Conservation (phyloP, 53 echinoderm and acorn worm species). For the Arbacia lixula region DNA sequence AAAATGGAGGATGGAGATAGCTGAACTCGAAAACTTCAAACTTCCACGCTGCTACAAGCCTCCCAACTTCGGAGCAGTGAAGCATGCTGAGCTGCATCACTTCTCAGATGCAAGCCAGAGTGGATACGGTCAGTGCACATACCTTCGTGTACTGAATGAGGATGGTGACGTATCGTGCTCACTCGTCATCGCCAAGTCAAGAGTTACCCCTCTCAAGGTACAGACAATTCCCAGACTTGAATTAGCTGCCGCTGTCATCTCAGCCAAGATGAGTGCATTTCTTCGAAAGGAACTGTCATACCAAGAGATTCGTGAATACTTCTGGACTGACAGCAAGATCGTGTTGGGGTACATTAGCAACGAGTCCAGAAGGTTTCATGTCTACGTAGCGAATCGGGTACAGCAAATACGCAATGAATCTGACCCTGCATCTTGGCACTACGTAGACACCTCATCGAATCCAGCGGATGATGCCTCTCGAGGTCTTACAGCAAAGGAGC, state of each 20-base stretch:
- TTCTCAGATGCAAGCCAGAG: constrained; percentile 48
- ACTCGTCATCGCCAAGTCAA: constrained; percentile 63
- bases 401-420: constrained; percentile 48
- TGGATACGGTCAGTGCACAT: constrained; percentile 71
- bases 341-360: constrained; percentile 65
- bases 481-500: constrained; percentile 38
- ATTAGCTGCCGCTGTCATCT: constrained; percentile 64
- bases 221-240: constrained; percentile 69
- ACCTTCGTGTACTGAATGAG: constrained; percentile 59
- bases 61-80: constrained; percentile 21
- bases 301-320: constrained; percentile 13
- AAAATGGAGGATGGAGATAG: constrained; percentile 24
- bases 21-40: constrained; percentile 20
- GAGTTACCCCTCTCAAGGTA: constrained; percentile 63
- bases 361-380: constrained; percentile 60
- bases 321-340: constrained; percentile 63
- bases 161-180: constrained; percentile 19
- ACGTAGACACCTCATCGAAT: constrained; percentile 48
- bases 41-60: constrained; percentile 53
- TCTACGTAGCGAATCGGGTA: constrained; percentile 64
- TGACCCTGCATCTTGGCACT: constrained; percentile 36
- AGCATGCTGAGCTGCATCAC: constrained; percentile 30
- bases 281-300: constrained; percentile 41
- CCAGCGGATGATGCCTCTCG: constrained; percentile 58
- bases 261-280: constrained; percentile 56